Evolutionary conservation across 2,888 invertebrate species (phyloP).

Genomic region (Trichopoda pennipes): DNA sequence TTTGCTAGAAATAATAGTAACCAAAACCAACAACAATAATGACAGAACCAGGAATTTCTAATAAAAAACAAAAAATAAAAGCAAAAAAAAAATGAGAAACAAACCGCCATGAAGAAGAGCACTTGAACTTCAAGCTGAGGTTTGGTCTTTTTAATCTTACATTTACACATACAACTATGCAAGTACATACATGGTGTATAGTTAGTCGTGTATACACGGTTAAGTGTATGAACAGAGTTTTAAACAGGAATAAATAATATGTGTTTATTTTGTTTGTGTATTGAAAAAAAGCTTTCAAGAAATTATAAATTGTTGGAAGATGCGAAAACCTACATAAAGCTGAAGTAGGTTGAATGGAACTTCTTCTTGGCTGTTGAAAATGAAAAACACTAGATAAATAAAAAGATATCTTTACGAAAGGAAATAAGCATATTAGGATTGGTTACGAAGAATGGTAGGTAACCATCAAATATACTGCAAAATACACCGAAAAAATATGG

Average conservation of each 20-base stretch:
- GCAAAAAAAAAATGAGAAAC: constrained; percentile 22
- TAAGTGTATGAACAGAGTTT: not conserved
- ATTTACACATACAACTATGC: constrained; percentile 7
- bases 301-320: constrained; percentile 66
- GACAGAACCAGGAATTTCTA: constrained; percentile 27
- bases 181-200: constrained; percentile 4
- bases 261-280: not conserved
- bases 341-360: constrained; percentile 60
- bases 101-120: constrained; percentile 57
- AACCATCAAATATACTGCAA: not conserved
- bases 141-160: constrained; percentile 52
- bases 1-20: constrained; percentile 38
- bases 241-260: not conserved
- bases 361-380: constrained; percentile 26
- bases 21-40: constrained; percentile 32
- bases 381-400: not conserved
- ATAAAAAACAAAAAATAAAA: constrained; percentile 32
- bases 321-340: constrained; percentile 59
- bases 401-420: not conserved
- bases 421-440: not conserved
- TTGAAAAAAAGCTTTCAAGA: constrained; percentile 52
- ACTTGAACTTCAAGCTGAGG: constrained; percentile 68
- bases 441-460: not conserved
- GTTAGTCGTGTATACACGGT: constrained; percentile 35
- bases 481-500: not conserved